Conservation (phyloP, 2,888 invertebrate genomes). For the Branchinecta sandiegonensis region DNA sequence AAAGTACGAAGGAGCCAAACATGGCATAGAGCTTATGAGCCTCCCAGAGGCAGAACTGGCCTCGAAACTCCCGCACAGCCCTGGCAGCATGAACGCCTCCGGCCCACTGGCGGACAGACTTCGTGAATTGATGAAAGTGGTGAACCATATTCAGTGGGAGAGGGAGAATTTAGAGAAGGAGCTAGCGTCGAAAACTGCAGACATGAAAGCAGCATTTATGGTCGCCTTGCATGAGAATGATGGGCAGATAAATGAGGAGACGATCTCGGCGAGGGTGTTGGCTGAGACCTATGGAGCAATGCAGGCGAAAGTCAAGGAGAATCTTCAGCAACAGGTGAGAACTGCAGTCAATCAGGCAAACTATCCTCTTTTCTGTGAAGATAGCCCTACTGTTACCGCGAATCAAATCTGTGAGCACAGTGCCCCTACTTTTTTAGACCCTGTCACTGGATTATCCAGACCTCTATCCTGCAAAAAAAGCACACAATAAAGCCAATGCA, state of each 20-base stretch:
- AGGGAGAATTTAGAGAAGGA: conserved; percentile 78
- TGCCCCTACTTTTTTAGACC: too few relatives aligned
- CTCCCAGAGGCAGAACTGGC: conserved; percentile 50
- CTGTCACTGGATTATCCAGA: too few relatives aligned
- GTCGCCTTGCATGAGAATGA: conserved; percentile 53
- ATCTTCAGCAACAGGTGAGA: conserved; percentile 51
- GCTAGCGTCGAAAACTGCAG: conserved; percentile 58
- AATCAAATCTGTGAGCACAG: too few relatives aligned
- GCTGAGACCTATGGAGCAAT: conserved; percentile 60
- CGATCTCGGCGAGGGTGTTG: conserved; percentile 49
- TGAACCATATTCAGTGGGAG: conserved; percentile 72
- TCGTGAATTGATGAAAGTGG: conserved; percentile 52
- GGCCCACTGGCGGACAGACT: conserved; percentile 49
- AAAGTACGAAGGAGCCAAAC: conserved; percentile 62
- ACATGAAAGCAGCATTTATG: conserved; percentile 68
- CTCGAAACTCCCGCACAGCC: not conserved
- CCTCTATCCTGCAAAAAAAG: too few relatives aligned
- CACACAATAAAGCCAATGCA: too few relatives aligned
- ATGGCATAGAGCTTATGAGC: conserved; percentile 68
- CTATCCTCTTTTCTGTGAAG: too few relatives aligned
- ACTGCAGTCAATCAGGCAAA: too few relatives aligned
- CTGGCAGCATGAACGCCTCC: not conserved
- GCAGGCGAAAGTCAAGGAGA: conserved; percentile 60
- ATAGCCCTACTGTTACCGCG: too few relatives aligned
- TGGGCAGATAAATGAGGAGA: conserved; percentile 62